A percentile compares a stretch with the other conserved stretches of the same genome.
These are phyloP conservation scores for Odobenus rosmarus DNA, from an alignment of 2,113 vertebrate species.

Conservation along the genomic window DNA sequence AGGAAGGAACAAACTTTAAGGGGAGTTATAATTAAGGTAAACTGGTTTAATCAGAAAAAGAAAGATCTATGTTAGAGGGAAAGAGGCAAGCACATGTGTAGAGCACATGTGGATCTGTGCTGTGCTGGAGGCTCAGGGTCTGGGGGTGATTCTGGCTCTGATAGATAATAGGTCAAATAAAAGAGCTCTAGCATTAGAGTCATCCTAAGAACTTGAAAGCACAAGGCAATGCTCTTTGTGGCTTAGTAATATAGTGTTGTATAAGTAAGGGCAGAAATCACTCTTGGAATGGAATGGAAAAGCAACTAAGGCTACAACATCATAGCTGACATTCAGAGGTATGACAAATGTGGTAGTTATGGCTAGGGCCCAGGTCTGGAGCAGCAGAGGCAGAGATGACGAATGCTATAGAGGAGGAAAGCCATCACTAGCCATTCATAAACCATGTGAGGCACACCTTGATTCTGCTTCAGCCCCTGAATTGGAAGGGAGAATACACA, in stretches of 20 bases:
- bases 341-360: not conserved
- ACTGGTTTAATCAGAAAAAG: not conserved
- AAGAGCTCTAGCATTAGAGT: not conserved
- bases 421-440: not conserved
- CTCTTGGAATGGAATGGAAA: conserved; percentile 7
- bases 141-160: not conserved
- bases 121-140: not conserved
- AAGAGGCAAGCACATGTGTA: not conserved
- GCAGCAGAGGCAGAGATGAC: not conserved
- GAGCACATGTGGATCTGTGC: not conserved
- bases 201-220: conserved; percentile 15
- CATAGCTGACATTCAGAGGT: conserved; percentile 21
- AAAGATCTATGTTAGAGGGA: not conserved
- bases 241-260: conserved; percentile 32
- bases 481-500: not conserved
- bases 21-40: not conserved
- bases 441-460: not conserved
- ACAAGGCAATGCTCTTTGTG: conserved; percentile 38
- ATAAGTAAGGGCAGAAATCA: conserved; percentile 33
- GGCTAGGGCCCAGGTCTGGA: not conserved
- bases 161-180: not conserved
- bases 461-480: not conserved
- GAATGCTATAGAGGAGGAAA: conserved; percentile 9
- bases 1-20: not conserved
- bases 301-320: not conserved